Evolutionary conservation across 2,797 vertebrate genomes (phyloP).

Genomic region (Mus spretus): DNA sequence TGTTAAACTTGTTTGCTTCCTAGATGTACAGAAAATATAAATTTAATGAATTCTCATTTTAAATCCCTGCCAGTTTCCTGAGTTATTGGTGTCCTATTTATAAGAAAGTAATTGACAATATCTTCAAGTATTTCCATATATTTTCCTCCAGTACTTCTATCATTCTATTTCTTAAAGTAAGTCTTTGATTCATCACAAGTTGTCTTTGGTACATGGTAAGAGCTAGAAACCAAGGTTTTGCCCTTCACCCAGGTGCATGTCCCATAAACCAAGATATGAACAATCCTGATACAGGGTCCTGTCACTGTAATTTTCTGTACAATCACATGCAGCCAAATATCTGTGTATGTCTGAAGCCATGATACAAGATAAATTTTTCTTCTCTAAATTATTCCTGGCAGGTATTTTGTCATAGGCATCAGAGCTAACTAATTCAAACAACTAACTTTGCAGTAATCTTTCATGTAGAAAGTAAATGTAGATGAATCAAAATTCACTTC

Average conservation of each 20-base stretch:
- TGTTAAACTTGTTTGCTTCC: background rate
- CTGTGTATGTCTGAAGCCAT: background rate
- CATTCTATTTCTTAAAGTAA: background rate
- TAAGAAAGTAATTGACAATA: background rate
- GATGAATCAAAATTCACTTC: constrained; percentile 10
- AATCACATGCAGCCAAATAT: background rate
- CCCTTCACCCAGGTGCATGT: background rate
- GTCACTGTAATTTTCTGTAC: background rate
- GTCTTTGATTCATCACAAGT: background rate
- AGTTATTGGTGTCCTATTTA: background rate
- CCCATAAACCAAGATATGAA: background rate
- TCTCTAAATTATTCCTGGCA: background rate
- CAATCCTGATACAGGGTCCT: too few relatives aligned
- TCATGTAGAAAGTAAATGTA: background rate
- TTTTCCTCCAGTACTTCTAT: background rate
- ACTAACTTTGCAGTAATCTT: background rate
- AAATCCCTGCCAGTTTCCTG: background rate
- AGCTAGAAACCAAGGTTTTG: background rate
- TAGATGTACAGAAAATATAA: background rate
- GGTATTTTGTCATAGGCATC: background rate
- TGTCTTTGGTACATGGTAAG: background rate
- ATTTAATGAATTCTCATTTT: background rate
- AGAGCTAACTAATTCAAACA: background rate
- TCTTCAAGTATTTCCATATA: background rate
- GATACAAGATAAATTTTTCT: background rate